phyloP scores from a whole-genome alignment of 2,888 invertebrate species.

The Drosophila borealis region DNA sequence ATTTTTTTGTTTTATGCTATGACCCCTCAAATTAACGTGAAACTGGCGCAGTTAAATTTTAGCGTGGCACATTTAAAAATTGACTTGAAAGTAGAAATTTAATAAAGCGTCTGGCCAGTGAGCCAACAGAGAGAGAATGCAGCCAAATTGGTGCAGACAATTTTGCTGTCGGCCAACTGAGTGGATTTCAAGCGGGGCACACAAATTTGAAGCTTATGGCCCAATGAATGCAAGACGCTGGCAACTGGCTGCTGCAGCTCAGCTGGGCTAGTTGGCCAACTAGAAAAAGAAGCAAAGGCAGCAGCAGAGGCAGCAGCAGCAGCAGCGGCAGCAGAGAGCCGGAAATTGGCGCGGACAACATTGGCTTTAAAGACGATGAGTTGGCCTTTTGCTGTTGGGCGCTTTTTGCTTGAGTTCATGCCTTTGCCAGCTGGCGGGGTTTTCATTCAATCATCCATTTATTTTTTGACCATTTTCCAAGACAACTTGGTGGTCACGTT shows the following conservation, averaged over 20 bases:
- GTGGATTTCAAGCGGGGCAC: conserved; percentile 59
- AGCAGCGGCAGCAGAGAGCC: conserved; percentile 41
- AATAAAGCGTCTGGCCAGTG: conserved; percentile 57
- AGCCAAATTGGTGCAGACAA: conserved; percentile 71
- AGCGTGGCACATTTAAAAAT: conserved; percentile 60
- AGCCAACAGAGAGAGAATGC: conserved; percentile 35
- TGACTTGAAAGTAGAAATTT: conserved; percentile 66
- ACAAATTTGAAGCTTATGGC: conserved; percentile 75
- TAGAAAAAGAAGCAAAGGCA: conserved; percentile 15
- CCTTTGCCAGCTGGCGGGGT: conserved; percentile 77
- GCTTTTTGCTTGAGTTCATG: conserved; percentile 54
- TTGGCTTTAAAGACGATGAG: conserved; percentile 80
- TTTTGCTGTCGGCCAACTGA: conserved; percentile 48
- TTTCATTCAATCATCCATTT: conserved; percentile 80
- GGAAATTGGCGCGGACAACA: conserved; percentile 74
- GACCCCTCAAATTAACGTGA: conserved; percentile 13
- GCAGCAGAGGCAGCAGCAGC: conserved; percentile 5
- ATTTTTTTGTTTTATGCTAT: conserved; percentile 1
- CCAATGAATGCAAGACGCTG: conserved; percentile 76
- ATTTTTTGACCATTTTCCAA: conserved; percentile 78
- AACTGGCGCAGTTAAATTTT: conserved; percentile 64
- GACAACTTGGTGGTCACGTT: conserved; percentile 80
- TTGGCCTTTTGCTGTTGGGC: conserved; percentile 70
- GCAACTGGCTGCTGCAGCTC: conserved; percentile 41
- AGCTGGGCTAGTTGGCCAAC: conserved; percentile 40